Conservation (phyloP, 2,797 vertebrate species). For the Helostoma temminkii region DNA sequence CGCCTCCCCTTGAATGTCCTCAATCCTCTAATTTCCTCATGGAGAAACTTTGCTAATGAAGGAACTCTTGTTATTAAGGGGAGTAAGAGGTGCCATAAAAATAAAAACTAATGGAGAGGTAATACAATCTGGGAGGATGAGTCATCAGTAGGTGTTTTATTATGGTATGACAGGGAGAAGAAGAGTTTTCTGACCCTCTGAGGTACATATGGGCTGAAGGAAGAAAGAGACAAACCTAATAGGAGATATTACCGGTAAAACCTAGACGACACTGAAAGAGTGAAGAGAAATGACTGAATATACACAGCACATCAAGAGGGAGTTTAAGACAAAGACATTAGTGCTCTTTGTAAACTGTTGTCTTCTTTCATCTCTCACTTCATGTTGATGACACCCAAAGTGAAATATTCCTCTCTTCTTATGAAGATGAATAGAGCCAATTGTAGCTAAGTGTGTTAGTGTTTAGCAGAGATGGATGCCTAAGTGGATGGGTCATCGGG, state of each 20-base stretch:
- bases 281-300: slow-evolving; percentile 6
- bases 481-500: slow-evolving; percentile 65
- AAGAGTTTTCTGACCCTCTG: slow-evolving; percentile 27
- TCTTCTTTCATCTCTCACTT: slow-evolving; percentile 38
- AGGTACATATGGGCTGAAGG: slow-evolving; percentile 13
- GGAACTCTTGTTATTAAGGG: slow-evolving; percentile 45
- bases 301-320: slow-evolving; percentile 3
- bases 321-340: slow-evolving; percentile 26
- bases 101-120: slow-evolving; percentile 42
- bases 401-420: slow-evolving; percentile 54
- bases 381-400: slow-evolving; percentile 41
- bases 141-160: slow-evolving; percentile 58
- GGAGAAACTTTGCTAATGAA: slow-evolving; percentile 61
- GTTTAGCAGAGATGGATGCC: slow-evolving; percentile 61
- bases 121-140: slow-evolving; percentile 33
- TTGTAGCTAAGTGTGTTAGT: slow-evolving; percentile 43
- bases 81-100: slow-evolving; percentile 43
- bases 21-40: slow-evolving; percentile 47
- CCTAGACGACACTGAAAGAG: slow-evolving; percentile 9
- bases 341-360: slow-evolving; percentile 29
- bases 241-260: slow-evolving; percentile 8
- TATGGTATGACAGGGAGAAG: slow-evolving; percentile 9
- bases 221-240: not conserved
- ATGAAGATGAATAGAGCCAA: slow-evolving; percentile 45
- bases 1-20: slow-evolving; percentile 26